A percentile compares a stretch with the other conserved stretches of the same genome.
phyloP scores from a whole-genome alignment of 2,113 vertebrate species.

The Petrocephalus zakoni region DNA sequence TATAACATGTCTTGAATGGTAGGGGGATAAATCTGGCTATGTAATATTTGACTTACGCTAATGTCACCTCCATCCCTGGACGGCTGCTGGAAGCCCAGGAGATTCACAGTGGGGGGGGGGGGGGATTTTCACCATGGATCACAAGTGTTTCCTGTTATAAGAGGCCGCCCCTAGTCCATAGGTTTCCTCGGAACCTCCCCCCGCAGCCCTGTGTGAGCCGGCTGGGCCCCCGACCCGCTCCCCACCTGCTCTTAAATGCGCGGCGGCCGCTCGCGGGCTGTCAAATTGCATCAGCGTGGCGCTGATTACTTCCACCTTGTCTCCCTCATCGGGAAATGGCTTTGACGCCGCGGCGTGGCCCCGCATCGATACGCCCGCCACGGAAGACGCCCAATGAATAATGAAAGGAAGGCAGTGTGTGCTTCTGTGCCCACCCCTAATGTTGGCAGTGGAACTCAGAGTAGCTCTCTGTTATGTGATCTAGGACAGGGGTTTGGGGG shows the following conservation, averaged over 20 bases:
- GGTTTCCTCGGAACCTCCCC: slow-evolving; percentile 23
- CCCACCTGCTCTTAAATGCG: slow-evolving; percentile 58
- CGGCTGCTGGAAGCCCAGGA: not conserved
- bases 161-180: not conserved
- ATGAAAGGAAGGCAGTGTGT: slow-evolving; percentile 56
- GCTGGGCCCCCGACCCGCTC: slow-evolving; percentile 32
- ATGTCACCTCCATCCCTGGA: not conserved
- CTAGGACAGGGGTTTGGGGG: not conserved
- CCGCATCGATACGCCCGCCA: slow-evolving; percentile 66
- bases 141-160: not conserved
- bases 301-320: slow-evolving; percentile 74
- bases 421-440: slow-evolving; percentile 34
- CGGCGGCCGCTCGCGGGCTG: slow-evolving; percentile 60
- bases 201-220: slow-evolving; percentile 41
- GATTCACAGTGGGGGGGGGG: not conserved
- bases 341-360: slow-evolving; percentile 65
- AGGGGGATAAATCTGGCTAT: not conserved
- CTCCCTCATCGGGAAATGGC: slow-evolving; percentile 71
- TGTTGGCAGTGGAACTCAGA: not conserved
- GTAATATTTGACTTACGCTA: not conserved
- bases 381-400: slow-evolving; percentile 69
- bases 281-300: slow-evolving; percentile 68
- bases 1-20: not conserved
- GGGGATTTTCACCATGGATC: not conserved
- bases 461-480: not conserved